Base-by-base conservation (phyloP, 2,888 invertebrate species). In the Temnothorax rugatulus region DNA sequence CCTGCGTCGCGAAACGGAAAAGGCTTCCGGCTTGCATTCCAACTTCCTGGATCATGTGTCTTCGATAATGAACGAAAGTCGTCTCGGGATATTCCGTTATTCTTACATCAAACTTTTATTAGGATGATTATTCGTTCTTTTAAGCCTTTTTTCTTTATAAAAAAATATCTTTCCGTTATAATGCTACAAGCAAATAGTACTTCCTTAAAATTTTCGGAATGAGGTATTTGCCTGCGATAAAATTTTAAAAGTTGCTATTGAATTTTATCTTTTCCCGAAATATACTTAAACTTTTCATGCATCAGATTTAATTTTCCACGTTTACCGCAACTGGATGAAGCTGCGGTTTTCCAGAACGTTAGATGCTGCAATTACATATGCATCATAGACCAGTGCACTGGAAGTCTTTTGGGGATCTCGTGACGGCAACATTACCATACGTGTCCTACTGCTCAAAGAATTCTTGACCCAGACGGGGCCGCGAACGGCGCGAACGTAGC, bases 11-110 rank as follows among this genome's bases (percentile, higher is more conserved):
- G 47, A 57, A n/a, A n/a, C 44, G 47, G 34, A 13, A 64, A 47
- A 50, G 74, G 79, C 34, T 79, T 59, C 74, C 79, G 59, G 25
- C 69, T 52, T 79, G 79, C 73, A 34, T 73, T 25, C 57, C 34
- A 79, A 71, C 73, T 71, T 79, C 74, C 59, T 41, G 38, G 47
- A 47, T 73, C 73, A 18, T 38, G 52, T 71, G 18, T 79, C 75
- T 59, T 74, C 44, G 77, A 81, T 59, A 71, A 79, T 44, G 44
- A 44, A 18, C 34, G 57, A 57, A 34, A 71, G 15, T 15, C 41
- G 11, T 38, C n/a, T 71, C 18, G 41, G n/a, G 9, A 44, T 77
- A 44, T 59, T 21, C 18, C 74, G 29, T 54, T 68, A 44, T 7
- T 34, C 47, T 41, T 34, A 7, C 29, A 2, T 25, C 59, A 13